These are phyloP conservation scores for Acyrthosiphon pisum DNA, from an alignment of 1,140 invertebrate genomes.

Conservation along the genomic window DNA sequence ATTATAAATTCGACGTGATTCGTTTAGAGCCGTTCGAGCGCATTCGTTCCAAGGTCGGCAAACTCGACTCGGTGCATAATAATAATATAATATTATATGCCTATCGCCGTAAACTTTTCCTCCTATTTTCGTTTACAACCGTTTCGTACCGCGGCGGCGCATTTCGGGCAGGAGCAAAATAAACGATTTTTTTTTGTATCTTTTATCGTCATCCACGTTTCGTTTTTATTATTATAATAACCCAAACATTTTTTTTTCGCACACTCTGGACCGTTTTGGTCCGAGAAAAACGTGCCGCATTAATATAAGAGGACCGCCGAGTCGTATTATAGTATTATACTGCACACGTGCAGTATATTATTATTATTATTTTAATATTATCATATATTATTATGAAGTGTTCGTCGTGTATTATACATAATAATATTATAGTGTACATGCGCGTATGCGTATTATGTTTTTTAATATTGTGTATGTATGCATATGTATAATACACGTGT, in stretches of 20 bases:
- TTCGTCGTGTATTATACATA: neutral
- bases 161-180: neutral
- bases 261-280: neutral
- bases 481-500: neutral
- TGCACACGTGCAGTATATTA: neutral
- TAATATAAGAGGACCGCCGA: neutral
- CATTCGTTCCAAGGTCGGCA: neutral
- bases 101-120: neutral
- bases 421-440: neutral
- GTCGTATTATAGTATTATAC: neutral
- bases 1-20: neutral
- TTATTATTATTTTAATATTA: neutral
- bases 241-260: slow-evolving; percentile 4
- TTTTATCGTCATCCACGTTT: neutral
- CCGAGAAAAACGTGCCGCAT: neutral
- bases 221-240: neutral
- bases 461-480: no score
- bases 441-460: neutral
- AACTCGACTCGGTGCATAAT: neutral
- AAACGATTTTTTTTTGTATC: neutral
- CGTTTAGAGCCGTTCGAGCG: neutral
- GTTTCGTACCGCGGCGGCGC: neutral
- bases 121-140: neutral
- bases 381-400: neutral
- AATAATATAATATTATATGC: neutral